Percentiles rank a stretch among this genome's conserved stretches.
Conservation (phyloP, 2,113 vertebrate genomes). For the Phalacrocorax brasilianus region DNA sequence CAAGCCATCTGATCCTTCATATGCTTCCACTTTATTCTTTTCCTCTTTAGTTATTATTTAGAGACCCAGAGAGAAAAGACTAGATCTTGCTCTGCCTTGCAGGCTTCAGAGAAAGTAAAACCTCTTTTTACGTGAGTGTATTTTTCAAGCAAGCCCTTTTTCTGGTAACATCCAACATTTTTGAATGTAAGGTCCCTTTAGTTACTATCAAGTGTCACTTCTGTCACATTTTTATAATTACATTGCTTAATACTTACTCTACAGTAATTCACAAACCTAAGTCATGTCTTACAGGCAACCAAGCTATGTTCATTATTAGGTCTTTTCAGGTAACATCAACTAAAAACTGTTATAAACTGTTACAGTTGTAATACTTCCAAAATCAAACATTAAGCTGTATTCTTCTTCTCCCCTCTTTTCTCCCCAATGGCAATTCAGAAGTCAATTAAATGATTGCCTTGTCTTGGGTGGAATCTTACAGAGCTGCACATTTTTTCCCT, state of each 20-base stretch:
- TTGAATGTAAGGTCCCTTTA: neutral
- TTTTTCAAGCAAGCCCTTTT: neutral
- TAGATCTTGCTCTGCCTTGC: neutral
- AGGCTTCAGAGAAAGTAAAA: neutral
- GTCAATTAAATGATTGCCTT: neutral
- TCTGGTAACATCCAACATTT: neutral
- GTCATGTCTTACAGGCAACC: neutral
- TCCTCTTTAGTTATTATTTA: neutral
- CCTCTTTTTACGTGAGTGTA: neutral
- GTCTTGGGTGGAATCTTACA: neutral
- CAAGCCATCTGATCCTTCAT: neutral
- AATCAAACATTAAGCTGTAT: neutral
- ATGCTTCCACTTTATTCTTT: neutral
- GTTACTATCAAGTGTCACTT: neutral
- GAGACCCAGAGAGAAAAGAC: neutral
- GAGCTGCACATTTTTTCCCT: neutral
- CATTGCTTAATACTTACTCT: neutral
- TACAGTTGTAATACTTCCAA: neutral
- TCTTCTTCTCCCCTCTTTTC: accelerated
- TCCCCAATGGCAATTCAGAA: neutral
- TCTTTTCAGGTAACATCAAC: neutral
- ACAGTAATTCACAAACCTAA: neutral
- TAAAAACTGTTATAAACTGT: neutral
- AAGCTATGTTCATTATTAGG: neutral
- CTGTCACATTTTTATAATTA: neutral